Evolutionary conservation across 2,888 invertebrate genomes (phyloP).

Genomic region (Schizaphis graminum): DNA sequence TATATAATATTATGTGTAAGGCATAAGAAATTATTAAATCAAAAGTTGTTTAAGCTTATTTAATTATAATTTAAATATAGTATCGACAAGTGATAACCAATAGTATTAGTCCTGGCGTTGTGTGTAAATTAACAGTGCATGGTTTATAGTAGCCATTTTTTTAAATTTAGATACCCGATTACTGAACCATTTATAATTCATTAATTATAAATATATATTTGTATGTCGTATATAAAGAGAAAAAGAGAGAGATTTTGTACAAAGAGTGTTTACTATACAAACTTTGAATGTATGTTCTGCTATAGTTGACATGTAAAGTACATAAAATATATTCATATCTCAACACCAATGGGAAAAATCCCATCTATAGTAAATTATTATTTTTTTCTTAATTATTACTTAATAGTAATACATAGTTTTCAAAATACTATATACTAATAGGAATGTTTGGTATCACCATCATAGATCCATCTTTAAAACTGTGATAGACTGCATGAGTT

Average conservation of each 20-base stretch:
- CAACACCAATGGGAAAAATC: not conserved
- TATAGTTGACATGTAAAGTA: not conserved
- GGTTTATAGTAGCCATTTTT: not conserved
- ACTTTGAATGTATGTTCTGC: not conserved
- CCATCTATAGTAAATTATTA: not conserved
- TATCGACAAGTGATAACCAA: not conserved
- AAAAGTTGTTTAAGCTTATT: not conserved
- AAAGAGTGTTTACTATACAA: not conserved
- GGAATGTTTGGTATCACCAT: not conserved
- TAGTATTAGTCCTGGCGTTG: not conserved
- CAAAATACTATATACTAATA: not conserved
- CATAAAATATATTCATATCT: not conserved
- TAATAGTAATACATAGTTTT: not conserved
- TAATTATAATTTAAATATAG: not conserved
- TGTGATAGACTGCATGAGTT: not conserved
- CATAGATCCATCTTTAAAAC: not conserved
- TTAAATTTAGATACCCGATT: not conserved
- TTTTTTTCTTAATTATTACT: too few species aligned
- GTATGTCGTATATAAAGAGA: not conserved
- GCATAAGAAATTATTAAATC: not conserved
- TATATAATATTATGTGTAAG: not conserved
- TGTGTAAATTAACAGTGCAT: not conserved
- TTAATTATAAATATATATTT: not conserved
- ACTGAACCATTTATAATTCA: not conserved
- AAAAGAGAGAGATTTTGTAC: not conserved